Percentiles rank a stretch among this genome's conserved stretches.
Evolutionary conservation across 2,888 invertebrate genomes (phyloP).

Genomic region (Archips xylosteana): DNA sequence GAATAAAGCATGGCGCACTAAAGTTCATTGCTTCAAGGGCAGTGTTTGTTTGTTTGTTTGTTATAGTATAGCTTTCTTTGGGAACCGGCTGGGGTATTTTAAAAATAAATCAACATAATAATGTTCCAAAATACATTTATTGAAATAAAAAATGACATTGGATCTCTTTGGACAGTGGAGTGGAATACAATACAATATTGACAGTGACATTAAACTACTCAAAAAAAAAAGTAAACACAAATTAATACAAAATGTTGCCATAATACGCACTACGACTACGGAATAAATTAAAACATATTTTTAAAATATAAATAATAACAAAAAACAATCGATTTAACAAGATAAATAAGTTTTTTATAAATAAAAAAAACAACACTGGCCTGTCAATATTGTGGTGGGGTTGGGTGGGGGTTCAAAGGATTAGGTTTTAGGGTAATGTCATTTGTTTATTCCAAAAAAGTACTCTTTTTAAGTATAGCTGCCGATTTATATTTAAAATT

Average conservation of each 20-base stretch:
- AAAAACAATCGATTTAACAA: constrained; percentile 79
- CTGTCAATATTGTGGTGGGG: constrained; percentile 83
- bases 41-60: no score
- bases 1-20: no score
- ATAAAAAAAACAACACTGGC: constrained; percentile 81
- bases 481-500: constrained; percentile 77
- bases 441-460: constrained; percentile 82
- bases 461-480: constrained; percentile 76
- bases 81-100: constrained; percentile 35
- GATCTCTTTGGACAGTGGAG: constrained; percentile 74
- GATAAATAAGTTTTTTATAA: constrained; percentile 78
- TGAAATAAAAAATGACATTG: constrained; percentile 85
- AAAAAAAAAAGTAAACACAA: constrained; percentile 69
- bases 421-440: constrained; percentile 63
- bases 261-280: constrained; percentile 74
- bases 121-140: constrained; percentile 79
- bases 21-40: no score
- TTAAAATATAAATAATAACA: constrained; percentile 80
- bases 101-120: constrained; percentile 65
- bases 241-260: constrained; percentile 68
- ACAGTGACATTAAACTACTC: constrained; percentile 79
- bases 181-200: constrained; percentile 82
- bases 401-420: constrained; percentile 45
- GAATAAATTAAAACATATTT: constrained; percentile 82
- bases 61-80: no score